phyloP scores from a whole-genome alignment of 2,113 vertebrate species.

The Shinisaurus crocodilurus region DNA sequence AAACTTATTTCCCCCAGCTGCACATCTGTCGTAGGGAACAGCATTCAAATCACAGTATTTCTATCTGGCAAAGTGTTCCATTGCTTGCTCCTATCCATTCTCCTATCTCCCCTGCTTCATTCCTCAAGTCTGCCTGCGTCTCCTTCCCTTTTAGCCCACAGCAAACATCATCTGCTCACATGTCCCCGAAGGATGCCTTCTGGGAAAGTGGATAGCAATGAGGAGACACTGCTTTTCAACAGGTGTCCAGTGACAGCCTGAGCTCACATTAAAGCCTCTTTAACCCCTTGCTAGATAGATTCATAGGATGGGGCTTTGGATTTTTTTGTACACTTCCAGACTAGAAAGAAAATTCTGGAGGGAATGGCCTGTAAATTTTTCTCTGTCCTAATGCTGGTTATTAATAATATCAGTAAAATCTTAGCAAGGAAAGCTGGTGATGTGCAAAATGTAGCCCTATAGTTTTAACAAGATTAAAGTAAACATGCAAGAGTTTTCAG shows the following conservation, averaged over 20 bases:
- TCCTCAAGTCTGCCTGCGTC: not conserved
- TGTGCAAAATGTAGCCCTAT: conserved; percentile 42
- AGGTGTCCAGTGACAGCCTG: not conserved
- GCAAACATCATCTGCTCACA: not conserved
- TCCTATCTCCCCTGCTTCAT: not conserved
- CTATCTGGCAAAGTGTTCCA: not conserved
- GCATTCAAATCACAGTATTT: not conserved
- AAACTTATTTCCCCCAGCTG: not conserved
- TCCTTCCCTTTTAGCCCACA: not conserved
- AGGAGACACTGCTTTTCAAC: not conserved
- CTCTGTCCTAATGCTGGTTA: not conserved
- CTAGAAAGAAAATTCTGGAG: not conserved
- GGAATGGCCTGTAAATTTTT: conserved; percentile 24
- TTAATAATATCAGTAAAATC: not conserved
- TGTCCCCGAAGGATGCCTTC: too few relatives aligned
- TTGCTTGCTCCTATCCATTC: not conserved
- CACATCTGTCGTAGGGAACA: not conserved
- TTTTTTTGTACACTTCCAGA: not conserved
- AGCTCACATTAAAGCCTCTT: not conserved
- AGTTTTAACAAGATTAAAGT: conserved; percentile 57
- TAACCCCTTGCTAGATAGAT: not conserved
- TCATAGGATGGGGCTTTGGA: too few relatives aligned
- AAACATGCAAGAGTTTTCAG: conserved; percentile 58
- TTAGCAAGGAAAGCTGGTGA: conserved; percentile 45
- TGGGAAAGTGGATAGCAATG: not conserved